Evolutionary conservation across 2,888 invertebrate species (phyloP).

Genomic region (Drosophila setosimentum): DNA sequence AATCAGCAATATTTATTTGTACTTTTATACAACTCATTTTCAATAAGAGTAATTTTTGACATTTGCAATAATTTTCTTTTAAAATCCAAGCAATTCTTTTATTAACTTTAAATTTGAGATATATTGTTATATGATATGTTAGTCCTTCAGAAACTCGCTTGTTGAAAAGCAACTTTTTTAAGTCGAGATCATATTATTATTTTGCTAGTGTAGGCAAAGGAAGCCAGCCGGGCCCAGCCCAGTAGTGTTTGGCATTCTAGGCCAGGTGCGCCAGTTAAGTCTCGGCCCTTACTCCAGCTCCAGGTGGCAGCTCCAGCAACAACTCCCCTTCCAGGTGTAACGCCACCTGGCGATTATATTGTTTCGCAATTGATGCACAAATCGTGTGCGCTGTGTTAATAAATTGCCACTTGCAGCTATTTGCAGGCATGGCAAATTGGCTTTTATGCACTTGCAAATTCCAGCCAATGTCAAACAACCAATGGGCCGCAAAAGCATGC

Average conservation of each 20-base stretch:
- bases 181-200: not conserved
- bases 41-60: not conserved
- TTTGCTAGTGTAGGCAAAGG: constrained; percentile 3
- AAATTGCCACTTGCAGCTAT: constrained; percentile 74
- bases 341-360: constrained; percentile 46
- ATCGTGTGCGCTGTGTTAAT: constrained; percentile 70
- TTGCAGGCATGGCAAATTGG: constrained; percentile 70
- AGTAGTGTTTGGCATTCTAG: constrained; percentile 17
- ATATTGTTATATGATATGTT: not conserved
- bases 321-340: not conserved
- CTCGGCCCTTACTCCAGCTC: not conserved
- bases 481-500: constrained; percentile 43
- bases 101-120: not conserved
- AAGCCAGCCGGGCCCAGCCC: not conserved
- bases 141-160: not conserved
- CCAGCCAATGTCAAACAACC: constrained; percentile 25
- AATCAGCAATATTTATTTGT: not conserved
- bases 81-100: not conserved
- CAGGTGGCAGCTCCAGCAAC: not conserved
- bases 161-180: not conserved
- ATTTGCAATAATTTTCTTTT: not conserved
- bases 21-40: not conserved
- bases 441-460: constrained; percentile 70
- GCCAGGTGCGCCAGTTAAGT: constrained; percentile 9
- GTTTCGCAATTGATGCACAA: constrained; percentile 73